A percentile compares a stretch with the other conserved stretches of the same genome.
These are phyloP conservation scores for Pterobdella sp. DNA, from an alignment of 2,888 invertebrate genomes.

Conservation along the genomic window DNA sequence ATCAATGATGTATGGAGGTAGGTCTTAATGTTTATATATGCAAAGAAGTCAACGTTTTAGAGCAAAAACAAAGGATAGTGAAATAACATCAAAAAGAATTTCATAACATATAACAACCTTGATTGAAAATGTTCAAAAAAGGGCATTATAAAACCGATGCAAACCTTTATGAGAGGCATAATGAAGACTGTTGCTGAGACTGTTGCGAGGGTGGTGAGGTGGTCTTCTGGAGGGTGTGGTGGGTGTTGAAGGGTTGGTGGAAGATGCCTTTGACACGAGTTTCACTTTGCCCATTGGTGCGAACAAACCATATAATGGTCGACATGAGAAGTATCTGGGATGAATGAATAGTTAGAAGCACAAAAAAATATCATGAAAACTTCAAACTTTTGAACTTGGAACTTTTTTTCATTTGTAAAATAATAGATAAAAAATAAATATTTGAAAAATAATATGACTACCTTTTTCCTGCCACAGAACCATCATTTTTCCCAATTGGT, in stretches of 20 bases:
- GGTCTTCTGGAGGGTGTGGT: constrained; percentile 52
- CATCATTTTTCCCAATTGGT: constrained; percentile 88
- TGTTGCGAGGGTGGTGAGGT: constrained; percentile 15
- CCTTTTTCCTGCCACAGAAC: constrained; percentile 58
- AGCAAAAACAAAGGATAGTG: too few species aligned
- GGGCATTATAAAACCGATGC: too few species aligned
- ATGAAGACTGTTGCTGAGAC: constrained; percentile 20
- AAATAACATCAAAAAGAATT: too few species aligned
- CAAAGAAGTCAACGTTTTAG: not conserved
- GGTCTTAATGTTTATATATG: constrained; percentile 10
- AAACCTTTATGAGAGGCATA: too few species aligned
- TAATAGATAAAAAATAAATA: too few species aligned
- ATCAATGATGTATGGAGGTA: not conserved
- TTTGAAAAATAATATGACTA: constrained; percentile 49
- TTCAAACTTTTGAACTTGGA: too few species aligned
- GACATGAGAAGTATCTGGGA: constrained; percentile 79
- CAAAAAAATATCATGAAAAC: too few species aligned
- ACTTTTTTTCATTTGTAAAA: too few species aligned
- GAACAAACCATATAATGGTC: constrained; percentile 81
- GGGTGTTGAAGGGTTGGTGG: constrained; percentile 10
- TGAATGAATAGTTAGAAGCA: not conserved
- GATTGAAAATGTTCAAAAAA: too few species aligned
- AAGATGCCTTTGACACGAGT: constrained; percentile 57
- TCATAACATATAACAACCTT: too few species aligned
- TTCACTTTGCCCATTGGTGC: constrained; percentile 81